A percentile compares a stretch with the other conserved stretches of the same genome.
Conservation (phyloP, 1,140 invertebrate species). For the Armadillidium nasatum region DNA sequence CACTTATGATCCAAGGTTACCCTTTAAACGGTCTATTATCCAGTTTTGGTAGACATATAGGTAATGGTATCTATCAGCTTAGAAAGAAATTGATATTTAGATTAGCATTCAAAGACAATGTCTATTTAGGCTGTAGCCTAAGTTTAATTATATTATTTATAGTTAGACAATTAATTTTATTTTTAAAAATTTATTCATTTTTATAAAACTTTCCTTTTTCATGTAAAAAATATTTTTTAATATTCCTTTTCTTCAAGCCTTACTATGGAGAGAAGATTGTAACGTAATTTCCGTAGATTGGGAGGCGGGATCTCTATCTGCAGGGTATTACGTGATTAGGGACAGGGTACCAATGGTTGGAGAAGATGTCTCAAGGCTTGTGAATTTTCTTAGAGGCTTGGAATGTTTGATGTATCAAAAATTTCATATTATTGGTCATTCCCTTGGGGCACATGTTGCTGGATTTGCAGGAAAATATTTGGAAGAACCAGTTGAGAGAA, state of each 20-base stretch:
- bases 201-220: too few relatives aligned
- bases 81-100: too few relatives aligned
- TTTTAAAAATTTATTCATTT: background rate
- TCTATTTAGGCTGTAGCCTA: too few relatives aligned
- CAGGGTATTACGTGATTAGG: slow-evolving; percentile 64
- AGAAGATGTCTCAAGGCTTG: slow-evolving; percentile 26
- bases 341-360: slow-evolving; percentile 24
- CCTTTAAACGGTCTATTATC: too few relatives aligned
- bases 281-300: slow-evolving; percentile 91
- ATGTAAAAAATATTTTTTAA: background rate
- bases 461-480: slow-evolving; percentile 85
- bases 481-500: slow-evolving; percentile 65
- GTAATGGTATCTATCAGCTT: too few relatives aligned
- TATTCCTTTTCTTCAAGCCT: slow-evolving; percentile 18
- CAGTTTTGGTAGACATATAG: too few relatives aligned
- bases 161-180: background rate
- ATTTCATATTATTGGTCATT: slow-evolving; percentile 88
- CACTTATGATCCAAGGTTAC: too few relatives aligned
- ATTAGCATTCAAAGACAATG: too few relatives aligned
- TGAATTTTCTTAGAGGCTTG: slow-evolving; percentile 8
- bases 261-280: slow-evolving; percentile 56
- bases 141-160: too few relatives aligned
- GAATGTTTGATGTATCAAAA: slow-evolving; percentile 51
- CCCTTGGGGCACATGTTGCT: slow-evolving; percentile 84
- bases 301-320: slow-evolving; percentile 83